Percentiles rank a stretch among this genome's conserved stretches.
Conservation (phyloP, 92 coral and sea anemone species). For the Siderastrea siderea region DNA sequence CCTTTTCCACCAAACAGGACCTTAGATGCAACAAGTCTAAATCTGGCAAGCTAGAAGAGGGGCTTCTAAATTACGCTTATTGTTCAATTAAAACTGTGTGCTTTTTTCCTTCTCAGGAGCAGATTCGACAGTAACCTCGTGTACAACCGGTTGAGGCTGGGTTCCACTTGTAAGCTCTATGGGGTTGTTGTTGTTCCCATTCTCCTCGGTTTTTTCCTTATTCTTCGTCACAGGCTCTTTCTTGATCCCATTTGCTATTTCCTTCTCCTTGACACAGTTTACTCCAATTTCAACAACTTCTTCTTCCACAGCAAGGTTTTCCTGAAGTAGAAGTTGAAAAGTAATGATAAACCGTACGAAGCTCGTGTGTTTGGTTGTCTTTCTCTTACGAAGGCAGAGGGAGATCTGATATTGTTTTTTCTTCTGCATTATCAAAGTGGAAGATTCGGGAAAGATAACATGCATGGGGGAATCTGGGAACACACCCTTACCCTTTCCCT, state of each 20-base stretch:
- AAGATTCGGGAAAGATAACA: too few species aligned
- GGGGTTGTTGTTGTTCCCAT: not conserved
- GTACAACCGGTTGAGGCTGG: not conserved
- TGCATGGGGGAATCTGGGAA: too few species aligned
- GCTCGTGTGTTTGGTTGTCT: too few species aligned
- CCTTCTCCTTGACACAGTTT: not conserved
- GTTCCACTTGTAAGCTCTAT: not conserved
- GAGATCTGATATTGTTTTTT: too few species aligned
- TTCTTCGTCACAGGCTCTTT: not conserved
- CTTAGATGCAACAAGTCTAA: too few species aligned
- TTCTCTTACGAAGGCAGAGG: too few species aligned
- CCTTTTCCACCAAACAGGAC: too few species aligned
- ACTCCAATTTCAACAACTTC: conserved; percentile 6
- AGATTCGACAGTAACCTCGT: not conserved
- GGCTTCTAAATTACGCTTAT: not conserved
- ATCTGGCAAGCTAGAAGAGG: too few species aligned
- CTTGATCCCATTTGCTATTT: not conserved
- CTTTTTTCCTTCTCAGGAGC: not conserved
- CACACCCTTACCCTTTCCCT: too few species aligned
- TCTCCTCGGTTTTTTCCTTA: not conserved
- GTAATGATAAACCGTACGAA: not conserved
- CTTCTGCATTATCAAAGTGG: too few species aligned
- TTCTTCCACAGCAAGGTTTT: conserved; percentile 42
- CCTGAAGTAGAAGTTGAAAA: not conserved
- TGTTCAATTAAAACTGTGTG: conserved; percentile 2